These are phyloP conservation scores for Pseudonaja textilis DNA, from an alignment of 2,113 vertebrate genomes.

Conservation along the genomic window DNA sequence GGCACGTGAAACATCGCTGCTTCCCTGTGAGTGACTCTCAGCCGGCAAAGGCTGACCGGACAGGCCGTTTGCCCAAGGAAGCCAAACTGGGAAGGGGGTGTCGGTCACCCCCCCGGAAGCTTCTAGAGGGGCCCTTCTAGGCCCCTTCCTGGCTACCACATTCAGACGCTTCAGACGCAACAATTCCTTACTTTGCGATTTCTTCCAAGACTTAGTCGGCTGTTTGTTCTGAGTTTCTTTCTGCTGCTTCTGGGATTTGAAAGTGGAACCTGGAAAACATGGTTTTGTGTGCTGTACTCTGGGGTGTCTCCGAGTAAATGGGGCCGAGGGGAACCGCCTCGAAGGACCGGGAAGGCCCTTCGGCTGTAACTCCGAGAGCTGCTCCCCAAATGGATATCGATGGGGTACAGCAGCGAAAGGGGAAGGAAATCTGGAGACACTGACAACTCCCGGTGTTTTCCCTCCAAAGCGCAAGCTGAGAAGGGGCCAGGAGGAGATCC, in stretches of 20 bases:
- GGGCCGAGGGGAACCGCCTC: no score
- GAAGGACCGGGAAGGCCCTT: background rate
- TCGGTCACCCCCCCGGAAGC: slow-evolving; percentile 35
- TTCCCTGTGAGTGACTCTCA: accelerated
- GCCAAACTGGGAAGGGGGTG: background rate
- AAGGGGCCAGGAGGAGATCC: background rate
- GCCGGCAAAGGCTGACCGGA: accelerated
- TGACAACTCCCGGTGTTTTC: no score
- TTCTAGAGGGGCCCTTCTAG: slow-evolving; percentile 27
- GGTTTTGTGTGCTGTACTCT: slow-evolving; percentile 17
- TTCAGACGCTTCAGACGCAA: slow-evolving; percentile 55
- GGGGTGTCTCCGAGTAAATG: slow-evolving; percentile 54
- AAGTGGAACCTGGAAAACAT: slow-evolving; percentile 82
- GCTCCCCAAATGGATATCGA: background rate
- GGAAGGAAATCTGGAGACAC: background rate
- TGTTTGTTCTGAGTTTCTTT: slow-evolving; percentile 80
- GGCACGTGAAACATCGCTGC: accelerated
- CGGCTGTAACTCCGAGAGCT: background rate
- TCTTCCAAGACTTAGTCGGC: slow-evolving; percentile 80
- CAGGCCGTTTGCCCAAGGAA: background rate
- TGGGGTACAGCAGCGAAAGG: background rate
- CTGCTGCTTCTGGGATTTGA: slow-evolving; percentile 82
- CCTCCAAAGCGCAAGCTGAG: background rate
- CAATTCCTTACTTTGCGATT: slow-evolving; percentile 78
- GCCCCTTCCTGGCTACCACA: slow-evolving; percentile 51